Percentiles rank a stretch among this genome's conserved stretches.
These are phyloP conservation scores for Thripadectes ignobilis DNA, from an alignment of 2,797 vertebrate genomes.

Conservation along the genomic window DNA sequence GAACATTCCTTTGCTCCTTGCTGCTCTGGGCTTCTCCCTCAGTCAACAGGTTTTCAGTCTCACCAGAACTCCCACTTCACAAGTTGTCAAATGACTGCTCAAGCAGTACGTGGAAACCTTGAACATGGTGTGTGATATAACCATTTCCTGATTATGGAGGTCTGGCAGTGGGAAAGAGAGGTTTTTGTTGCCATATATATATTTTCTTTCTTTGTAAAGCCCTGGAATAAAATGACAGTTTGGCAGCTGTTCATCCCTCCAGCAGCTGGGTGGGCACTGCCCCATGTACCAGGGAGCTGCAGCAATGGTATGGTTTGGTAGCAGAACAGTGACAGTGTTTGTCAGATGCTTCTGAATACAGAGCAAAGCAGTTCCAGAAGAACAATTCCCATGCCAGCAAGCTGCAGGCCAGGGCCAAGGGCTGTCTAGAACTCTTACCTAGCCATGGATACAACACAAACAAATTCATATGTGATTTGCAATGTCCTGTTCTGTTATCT, in stretches of 20 bases:
- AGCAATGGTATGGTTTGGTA: not conserved
- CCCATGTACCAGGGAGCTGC: not conserved
- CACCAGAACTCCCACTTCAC: constrained; percentile 40
- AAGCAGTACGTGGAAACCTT: constrained; percentile 30
- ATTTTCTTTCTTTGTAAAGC: not conserved
- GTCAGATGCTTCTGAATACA: not conserved
- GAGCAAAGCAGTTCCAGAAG: not conserved
- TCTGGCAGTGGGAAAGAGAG: not conserved
- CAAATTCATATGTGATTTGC: not conserved
- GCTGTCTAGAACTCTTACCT: not conserved
- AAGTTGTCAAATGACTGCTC: constrained; percentile 39
- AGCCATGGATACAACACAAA: not conserved
- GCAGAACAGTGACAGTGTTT: not conserved
- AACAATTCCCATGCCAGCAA: not conserved
- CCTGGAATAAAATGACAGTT: not conserved
- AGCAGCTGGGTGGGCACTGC: not conserved
- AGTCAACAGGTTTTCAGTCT: constrained; percentile 48
- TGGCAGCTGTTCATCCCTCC: not conserved
- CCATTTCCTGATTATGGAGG: not conserved
- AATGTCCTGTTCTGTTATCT: not conserved
- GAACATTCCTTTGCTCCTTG: not conserved
- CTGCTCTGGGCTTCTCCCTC: not conserved
- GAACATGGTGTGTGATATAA: not conserved
- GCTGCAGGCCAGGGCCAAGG: not conserved
- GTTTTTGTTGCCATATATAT: not conserved